Evolutionary conservation across 1,140 invertebrate genomes (phyloP).

Genomic region (Mamestra configurata): DNA sequence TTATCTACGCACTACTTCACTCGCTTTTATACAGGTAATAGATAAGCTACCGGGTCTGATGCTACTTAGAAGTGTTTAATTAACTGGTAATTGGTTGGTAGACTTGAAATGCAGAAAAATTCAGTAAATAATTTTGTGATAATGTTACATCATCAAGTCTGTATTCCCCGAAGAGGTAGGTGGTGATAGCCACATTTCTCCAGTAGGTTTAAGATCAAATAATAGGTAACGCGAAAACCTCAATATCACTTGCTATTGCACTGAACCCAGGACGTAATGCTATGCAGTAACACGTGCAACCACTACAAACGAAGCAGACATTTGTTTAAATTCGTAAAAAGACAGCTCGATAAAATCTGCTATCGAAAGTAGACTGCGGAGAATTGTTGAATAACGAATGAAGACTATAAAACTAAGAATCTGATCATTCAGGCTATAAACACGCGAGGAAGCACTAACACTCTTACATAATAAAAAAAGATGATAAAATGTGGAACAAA

Average conservation of each 20-base stretch:
- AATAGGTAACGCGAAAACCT: no score
- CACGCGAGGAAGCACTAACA: conserved; percentile 16
- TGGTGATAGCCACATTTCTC: no score
- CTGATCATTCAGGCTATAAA: not conserved
- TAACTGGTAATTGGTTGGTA: not conserved
- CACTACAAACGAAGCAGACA: no score
- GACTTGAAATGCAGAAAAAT: not conserved
- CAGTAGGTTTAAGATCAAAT: no score
- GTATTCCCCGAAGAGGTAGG: no score
- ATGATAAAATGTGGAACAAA: conserved; percentile 4
- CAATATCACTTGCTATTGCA: no score
- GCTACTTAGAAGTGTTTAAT: not conserved
- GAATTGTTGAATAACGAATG: not conserved
- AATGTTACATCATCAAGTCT: no score
- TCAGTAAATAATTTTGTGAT: not conserved
- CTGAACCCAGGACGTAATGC: no score
- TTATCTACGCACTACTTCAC: conserved; percentile 16
- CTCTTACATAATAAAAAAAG: not conserved
- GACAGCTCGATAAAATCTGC: no score
- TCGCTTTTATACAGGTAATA: not conserved
- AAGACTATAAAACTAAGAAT: not conserved
- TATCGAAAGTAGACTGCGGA: no score
- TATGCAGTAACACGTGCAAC: no score
- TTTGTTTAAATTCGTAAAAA: no score
- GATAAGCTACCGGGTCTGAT: conserved; percentile 11